Conservation (phyloP, 2,113 vertebrate species). For the Aegypius monachus region DNA sequence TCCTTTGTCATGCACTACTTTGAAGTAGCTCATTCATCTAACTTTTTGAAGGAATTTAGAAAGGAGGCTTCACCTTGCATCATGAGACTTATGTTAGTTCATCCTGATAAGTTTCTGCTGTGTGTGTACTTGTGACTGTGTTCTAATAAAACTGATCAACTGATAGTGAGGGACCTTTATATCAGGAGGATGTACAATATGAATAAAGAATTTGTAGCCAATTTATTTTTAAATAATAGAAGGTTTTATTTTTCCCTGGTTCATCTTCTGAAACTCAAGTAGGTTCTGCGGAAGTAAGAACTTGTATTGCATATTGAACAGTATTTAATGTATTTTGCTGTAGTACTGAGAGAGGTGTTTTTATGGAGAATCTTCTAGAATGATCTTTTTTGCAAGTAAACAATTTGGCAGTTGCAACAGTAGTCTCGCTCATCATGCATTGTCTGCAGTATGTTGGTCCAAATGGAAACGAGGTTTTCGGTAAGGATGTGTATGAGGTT, state of each 20-base stretch:
- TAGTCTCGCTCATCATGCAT: fast-evolving
- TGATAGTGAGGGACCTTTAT: background rate
- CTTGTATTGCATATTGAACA: background rate
- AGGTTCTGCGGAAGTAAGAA: background rate
- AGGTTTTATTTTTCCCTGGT: background rate
- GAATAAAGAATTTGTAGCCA: background rate
- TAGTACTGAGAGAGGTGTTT: background rate
- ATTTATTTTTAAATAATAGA: background rate
- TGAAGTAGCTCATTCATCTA: background rate
- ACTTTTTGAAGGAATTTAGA: background rate
- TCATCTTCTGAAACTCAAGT: background rate
- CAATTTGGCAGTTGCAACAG: background rate
- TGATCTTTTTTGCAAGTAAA: background rate
- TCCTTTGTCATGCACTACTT: background rate
- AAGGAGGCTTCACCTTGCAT: background rate
- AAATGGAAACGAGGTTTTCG: background rate
- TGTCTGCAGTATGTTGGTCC: background rate
- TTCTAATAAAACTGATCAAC: background rate
- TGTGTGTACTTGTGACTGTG: background rate
- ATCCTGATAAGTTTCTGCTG: background rate
- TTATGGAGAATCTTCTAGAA: background rate
- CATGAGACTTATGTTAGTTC: background rate
- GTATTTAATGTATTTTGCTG: background rate
- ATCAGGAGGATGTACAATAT: background rate
- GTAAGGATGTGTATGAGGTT: background rate